A percentile compares a stretch with the other conserved stretches of the same genome.
Evolutionary conservation across 2,797 vertebrate genomes (phyloP).

Genomic region (Anguilla marmorata): DNA sequence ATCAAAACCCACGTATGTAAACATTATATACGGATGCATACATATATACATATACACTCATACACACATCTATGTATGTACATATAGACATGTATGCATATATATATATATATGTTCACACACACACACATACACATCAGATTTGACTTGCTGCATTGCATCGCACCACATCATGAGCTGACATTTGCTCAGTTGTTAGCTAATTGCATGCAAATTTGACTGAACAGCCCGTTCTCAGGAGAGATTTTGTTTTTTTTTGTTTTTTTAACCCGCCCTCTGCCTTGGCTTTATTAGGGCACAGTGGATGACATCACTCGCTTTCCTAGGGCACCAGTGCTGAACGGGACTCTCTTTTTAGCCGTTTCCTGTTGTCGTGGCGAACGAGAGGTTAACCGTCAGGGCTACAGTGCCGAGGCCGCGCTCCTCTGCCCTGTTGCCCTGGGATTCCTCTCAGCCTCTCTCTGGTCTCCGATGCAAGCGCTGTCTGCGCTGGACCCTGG

Average conservation of each 20-base stretch:
- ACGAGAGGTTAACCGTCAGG: neutral
- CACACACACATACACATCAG: neutral
- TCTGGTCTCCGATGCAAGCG: neutral
- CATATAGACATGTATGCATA: neutral
- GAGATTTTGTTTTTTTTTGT: neutral
- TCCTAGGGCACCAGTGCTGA: neutral
- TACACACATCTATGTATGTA: neutral
- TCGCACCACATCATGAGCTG: neutral
- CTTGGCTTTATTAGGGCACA: neutral
- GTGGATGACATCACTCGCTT: neutral
- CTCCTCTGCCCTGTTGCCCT: neutral
- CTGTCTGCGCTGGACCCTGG: slow-evolving; percentile 6
- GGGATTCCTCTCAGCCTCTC: slow-evolving; percentile 8
- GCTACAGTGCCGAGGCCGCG: neutral
- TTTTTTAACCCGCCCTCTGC: neutral
- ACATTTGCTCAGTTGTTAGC: neutral
- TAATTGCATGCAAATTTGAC: neutral
- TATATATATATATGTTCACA: neutral
- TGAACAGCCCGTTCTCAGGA: neutral
- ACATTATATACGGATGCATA: neutral
- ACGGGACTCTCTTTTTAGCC: neutral
- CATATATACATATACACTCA: neutral
- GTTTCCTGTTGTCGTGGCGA: neutral
- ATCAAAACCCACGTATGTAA: no score
- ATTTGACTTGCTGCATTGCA: neutral